Evolutionary conservation across 1,140 invertebrate species (phyloP), one percentile per base, ranked within the genome.

Genomic region (Nymphalis io): DNA sequence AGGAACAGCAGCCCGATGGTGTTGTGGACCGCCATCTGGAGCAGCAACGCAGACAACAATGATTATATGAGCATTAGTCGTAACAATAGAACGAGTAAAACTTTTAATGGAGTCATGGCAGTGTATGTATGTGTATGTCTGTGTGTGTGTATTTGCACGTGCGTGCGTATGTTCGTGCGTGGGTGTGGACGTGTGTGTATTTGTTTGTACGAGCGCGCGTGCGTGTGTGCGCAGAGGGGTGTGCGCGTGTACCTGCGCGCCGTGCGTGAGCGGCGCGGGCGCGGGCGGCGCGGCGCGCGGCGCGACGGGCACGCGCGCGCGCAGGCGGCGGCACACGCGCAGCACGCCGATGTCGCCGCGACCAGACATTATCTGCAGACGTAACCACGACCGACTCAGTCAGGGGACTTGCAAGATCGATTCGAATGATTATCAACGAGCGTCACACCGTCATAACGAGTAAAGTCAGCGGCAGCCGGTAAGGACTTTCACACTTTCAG

Each of bases 1-100:
- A 99, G 92, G 89, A 99, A 99, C 2, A 99, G 91, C 63, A 99
- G 93, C 0, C 98, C 98, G 18, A 98, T 91, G 13, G 98, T 95
- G 95, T 98, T 97, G 82, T 98, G 97, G 12, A 97, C 96, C n/a
- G 97, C 97, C 92, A 99, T 95, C 93, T 99, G 55, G 42, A 3
- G 16, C 15, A 20, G 21, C 21, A 6, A 33, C 2, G 4, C 4
- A 33, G 8, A 33, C 5, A 33, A 33, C 8, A 5, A 33, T n/a
- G n/a, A n/a, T n/a, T n/a, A n/a, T n/a, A n/a, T n/a, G n/a, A n/a
- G n/a, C n/a, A n/a, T n/a, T n/a, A n/a, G n/a, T n/a, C n/a, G n/a
- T n/a, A n/a, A n/a, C n/a, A n/a, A n/a, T n/a, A n/a, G n/a, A n/a
- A n/a, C n/a, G n/a, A n/a, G n/a, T n/a, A n/a, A n/a, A n/a, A n/a